A percentile compares a stretch with the other conserved stretches of the same genome.
Evolutionary conservation across 2,797 vertebrate species (phyloP).

Genomic region (Mionectes olivaceus): DNA sequence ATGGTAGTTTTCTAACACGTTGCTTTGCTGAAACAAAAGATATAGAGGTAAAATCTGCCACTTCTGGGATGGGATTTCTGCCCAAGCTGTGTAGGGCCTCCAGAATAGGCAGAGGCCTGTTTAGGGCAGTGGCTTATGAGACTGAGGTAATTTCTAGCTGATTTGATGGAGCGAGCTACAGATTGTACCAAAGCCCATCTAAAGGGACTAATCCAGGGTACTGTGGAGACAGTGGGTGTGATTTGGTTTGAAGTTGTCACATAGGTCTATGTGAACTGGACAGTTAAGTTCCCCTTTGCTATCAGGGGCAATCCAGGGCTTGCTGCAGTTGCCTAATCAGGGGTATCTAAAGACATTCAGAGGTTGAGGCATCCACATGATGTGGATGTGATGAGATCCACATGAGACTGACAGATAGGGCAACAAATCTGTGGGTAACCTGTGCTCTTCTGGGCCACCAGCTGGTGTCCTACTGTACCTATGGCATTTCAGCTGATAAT

Average conservation of each 20-base stretch:
- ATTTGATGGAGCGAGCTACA: neutral
- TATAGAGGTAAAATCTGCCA: neutral
- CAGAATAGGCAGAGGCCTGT: neutral
- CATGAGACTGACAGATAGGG: neutral
- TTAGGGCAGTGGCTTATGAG: neutral
- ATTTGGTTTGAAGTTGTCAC: neutral
- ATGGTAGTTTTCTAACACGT: neutral
- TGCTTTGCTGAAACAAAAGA: neutral
- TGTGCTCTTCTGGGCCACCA: neutral
- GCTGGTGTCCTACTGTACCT: neutral
- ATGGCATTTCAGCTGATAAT: neutral
- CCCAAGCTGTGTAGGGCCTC: neutral
- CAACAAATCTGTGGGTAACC: neutral
- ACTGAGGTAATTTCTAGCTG: neutral
- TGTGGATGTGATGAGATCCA: neutral
- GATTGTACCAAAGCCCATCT: neutral
- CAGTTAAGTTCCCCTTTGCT: neutral
- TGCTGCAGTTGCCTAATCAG: neutral
- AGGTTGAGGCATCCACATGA: neutral
- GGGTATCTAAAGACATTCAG: neutral
- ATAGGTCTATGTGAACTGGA: neutral
- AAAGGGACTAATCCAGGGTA: neutral
- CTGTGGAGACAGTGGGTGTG: neutral
- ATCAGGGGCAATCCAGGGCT: accelerated
- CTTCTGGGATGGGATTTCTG: neutral